phyloP scores from a whole-genome alignment of 2,888 invertebrate species.

The Parthenolecanium corni region DNA sequence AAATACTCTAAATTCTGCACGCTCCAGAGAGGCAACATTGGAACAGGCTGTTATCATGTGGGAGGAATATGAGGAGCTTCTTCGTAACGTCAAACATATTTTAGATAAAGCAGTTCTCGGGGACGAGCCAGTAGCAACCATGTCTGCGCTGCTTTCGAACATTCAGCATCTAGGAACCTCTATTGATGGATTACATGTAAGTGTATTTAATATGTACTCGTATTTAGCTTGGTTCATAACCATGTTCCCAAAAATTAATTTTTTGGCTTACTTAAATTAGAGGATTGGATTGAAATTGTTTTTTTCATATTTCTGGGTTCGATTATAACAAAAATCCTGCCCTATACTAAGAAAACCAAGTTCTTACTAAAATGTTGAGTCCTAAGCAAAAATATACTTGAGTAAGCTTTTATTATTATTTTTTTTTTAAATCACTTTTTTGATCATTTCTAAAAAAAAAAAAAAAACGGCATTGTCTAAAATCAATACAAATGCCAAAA shows the following conservation, averaged over 20 bases:
- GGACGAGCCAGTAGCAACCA: conserved; percentile 66
- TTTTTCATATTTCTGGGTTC: not conserved
- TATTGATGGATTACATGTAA: conserved; percentile 45
- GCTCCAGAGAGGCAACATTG: conserved; percentile 55
- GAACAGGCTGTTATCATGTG: conserved; percentile 72
- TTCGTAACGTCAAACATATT: conserved; percentile 64
- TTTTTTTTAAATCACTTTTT: no score
- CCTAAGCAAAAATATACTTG: no score
- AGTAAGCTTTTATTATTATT: no score
- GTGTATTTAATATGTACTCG: not conserved
- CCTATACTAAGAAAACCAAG: no score
- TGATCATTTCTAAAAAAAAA: no score
- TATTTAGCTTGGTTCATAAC: not conserved
- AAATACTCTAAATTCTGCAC: conserved; percentile 70
- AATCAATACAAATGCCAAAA: no score
- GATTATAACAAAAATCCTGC: no score
- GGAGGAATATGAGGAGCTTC: conserved; percentile 67
- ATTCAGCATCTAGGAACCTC: conserved; percentile 72
- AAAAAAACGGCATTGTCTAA: no score
- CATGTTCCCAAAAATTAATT: not conserved
- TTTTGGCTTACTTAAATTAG: not conserved
- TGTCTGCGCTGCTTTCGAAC: conserved; percentile 71
- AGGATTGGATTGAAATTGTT: not conserved
- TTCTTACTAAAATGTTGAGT: no score
- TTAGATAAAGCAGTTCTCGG: conserved; percentile 61